These are phyloP conservation scores for Leptopilina boulardi DNA, from an alignment of 1,140 invertebrate species.

Conservation along the genomic window DNA sequence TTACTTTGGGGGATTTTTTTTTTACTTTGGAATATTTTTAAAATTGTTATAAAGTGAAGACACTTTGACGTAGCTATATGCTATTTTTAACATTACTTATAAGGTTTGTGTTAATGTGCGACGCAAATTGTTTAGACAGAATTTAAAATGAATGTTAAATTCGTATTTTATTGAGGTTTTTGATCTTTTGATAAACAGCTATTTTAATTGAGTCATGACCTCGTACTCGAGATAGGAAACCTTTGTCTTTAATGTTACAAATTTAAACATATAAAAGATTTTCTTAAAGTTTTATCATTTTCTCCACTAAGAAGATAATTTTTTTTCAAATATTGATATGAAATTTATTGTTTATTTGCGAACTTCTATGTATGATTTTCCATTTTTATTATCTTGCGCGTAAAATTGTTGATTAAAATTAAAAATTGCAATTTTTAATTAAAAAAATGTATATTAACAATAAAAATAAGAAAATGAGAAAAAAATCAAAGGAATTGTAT, in stretches of 20 bases:
- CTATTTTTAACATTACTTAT: slow-evolving; percentile 21
- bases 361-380: no score
- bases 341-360: no score
- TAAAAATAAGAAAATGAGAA: no score
- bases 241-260: neutral
- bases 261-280: neutral
- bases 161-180: neutral
- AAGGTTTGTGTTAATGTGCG: slow-evolving; percentile 1
- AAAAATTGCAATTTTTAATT: no score
- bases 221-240: neutral
- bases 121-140: neutral
- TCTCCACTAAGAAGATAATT: neutral
- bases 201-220: neutral
- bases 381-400: no score
- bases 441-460: no score
- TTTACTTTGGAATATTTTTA: neutral
- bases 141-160: neutral
- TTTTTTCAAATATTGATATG: neutral
- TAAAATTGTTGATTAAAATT: no score
- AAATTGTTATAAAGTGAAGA: neutral
- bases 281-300: neutral
- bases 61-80: neutral
- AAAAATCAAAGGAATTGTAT: no score
- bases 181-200: neutral
- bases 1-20: no score